These are phyloP conservation scores for Cyprinodon brontotheroides DNA, from an alignment of 2,113 vertebrate genomes.

Conservation along the genomic window DNA sequence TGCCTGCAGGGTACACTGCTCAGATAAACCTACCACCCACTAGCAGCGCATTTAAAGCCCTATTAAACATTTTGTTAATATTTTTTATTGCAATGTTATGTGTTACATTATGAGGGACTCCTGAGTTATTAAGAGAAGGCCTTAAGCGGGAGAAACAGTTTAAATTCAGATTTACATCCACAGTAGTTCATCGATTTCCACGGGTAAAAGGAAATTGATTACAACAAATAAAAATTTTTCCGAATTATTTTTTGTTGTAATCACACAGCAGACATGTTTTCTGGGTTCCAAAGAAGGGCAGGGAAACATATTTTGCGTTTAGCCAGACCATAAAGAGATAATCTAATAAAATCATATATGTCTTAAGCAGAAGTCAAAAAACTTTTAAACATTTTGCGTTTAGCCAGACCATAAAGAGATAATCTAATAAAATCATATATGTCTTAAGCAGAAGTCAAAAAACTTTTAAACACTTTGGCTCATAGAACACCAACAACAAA, in stretches of 20 bases:
- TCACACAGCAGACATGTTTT: too few species aligned
- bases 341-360: not conserved
- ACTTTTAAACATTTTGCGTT: not conserved
- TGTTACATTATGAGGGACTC: not conserved
- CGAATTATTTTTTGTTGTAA: too few species aligned
- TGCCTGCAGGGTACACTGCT: conserved; percentile 14
- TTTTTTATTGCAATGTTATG: not conserved
- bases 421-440: not conserved
- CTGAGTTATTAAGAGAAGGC: not conserved
- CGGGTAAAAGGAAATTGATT: too few species aligned
- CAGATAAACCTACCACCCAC: not conserved
- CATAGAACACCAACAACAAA: too few species aligned
- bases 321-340: too few species aligned
- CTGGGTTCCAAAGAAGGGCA: too few species aligned
- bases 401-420: too few species aligned
- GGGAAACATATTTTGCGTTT: not conserved
- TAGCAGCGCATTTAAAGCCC: not conserved
- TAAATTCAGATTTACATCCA: not conserved
- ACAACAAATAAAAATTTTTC: too few species aligned
- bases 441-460: not conserved
- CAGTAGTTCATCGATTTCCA: not conserved
- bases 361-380: not conserved
- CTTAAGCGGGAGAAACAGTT: not conserved
- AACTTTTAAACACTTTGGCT: not conserved
- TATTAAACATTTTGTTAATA: conserved; percentile 33